A percentile compares a stretch with the other conserved stretches of the same genome.
These are phyloP conservation scores for Lasioglossum calceatum DNA, from an alignment of 2,888 invertebrate species.

Conservation along the genomic window DNA sequence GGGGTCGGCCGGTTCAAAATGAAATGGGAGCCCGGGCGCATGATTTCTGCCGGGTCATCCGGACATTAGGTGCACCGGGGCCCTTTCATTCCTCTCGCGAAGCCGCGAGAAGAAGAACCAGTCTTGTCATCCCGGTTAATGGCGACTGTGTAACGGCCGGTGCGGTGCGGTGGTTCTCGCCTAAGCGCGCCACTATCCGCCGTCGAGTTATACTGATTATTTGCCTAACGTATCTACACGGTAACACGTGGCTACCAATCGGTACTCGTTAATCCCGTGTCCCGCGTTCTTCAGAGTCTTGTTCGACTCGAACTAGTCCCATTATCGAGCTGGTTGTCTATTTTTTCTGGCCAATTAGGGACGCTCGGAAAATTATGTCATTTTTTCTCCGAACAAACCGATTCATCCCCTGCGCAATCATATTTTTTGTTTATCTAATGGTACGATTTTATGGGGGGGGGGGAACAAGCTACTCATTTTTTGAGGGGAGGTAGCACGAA, in stretches of 20 bases:
- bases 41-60: slow-evolving; percentile 48
- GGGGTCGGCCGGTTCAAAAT: slow-evolving; percentile 38
- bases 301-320: neutral
- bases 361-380: neutral
- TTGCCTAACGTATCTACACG: neutral
- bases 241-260: neutral
- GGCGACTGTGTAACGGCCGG: slow-evolving; percentile 33
- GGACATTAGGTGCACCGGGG: slow-evolving; percentile 38
- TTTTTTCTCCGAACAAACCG: neutral
- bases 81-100: slow-evolving; percentile 23
- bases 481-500: neutral
- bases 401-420: neutral
- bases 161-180: neutral
- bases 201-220: slow-evolving; percentile 10
- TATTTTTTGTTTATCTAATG: neutral
- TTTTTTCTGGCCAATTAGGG: neutral
- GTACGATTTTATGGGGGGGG: neutral
- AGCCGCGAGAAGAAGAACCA: slow-evolving; percentile 21
- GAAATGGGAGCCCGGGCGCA: slow-evolving; percentile 29
- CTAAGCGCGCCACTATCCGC: neutral
- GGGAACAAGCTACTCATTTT: neutral
- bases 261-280: slow-evolving; percentile 5
- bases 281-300: neutral
- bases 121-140: slow-evolving; percentile 60
- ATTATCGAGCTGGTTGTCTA: neutral